Evolutionary conservation across 2,797 vertebrate genomes (phyloP).

Genomic region (Falco berigora): DNA sequence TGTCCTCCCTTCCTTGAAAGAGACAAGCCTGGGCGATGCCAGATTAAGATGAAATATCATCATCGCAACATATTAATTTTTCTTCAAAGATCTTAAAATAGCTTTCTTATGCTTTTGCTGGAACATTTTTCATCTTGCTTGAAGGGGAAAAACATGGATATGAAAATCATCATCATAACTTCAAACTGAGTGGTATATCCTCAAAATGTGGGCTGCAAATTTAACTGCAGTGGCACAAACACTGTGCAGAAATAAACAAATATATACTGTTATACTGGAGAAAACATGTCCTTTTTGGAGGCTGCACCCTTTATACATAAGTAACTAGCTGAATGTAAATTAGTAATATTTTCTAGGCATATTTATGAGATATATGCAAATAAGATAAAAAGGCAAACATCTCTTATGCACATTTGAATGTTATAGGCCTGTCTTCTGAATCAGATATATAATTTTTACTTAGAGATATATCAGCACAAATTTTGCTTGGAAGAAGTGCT

Average conservation of each 20-base stretch:
- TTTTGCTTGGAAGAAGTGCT: not conserved
- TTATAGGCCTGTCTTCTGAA: slow-evolving; percentile 51
- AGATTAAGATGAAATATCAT: slow-evolving; percentile 64
- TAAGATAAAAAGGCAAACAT: slow-evolving; percentile 65
- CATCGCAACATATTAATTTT: slow-evolving; percentile 59
- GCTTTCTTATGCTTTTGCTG: slow-evolving; percentile 49
- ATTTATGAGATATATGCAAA: slow-evolving; percentile 74
- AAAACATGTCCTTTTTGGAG: slow-evolving; percentile 63
- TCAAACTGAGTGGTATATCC: slow-evolving; percentile 31
- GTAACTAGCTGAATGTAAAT: slow-evolving; percentile 66
- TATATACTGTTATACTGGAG: slow-evolving; percentile 41
- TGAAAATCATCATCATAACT: slow-evolving; percentile 47
- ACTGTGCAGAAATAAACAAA: slow-evolving; percentile 57
- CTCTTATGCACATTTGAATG: slow-evolving; percentile 58
- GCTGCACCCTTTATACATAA: slow-evolving; percentile 61
- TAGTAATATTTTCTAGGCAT: slow-evolving; percentile 67
- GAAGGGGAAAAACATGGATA: slow-evolving; percentile 23
- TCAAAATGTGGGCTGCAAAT: slow-evolving; percentile 56
- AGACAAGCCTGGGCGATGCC: slow-evolving; percentile 48
- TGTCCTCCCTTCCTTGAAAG: slow-evolving; percentile 60
- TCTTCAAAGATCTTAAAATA: slow-evolving; percentile 55
- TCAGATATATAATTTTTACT: slow-evolving; percentile 59
- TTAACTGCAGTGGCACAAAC: slow-evolving; percentile 37
- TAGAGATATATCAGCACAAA: not conserved
- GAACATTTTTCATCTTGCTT: slow-evolving; percentile 53